These are phyloP conservation scores for Cavia porcellus DNA, from an alignment of 2,113 vertebrate species.

Conservation along the genomic window DNA sequence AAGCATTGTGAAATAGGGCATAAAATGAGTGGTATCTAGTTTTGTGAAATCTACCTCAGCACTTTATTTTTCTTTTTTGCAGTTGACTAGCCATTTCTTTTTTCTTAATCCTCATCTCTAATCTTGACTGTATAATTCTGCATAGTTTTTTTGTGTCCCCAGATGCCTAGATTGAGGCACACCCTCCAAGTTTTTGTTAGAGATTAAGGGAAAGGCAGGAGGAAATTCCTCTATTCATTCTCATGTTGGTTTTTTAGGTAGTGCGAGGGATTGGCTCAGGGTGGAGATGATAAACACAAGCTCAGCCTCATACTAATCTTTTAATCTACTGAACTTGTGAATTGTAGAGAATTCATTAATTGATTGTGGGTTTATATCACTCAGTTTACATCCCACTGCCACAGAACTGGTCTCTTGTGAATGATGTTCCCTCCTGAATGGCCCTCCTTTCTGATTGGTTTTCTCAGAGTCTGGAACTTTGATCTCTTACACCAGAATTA, in stretches of 20 bases:
- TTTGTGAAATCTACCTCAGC: slow-evolving; percentile 60
- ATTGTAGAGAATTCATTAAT: slow-evolving; percentile 2
- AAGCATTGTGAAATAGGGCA: slow-evolving; percentile 81
- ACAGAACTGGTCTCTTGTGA: neutral
- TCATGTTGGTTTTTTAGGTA: neutral
- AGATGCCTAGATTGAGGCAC: slow-evolving; percentile 47
- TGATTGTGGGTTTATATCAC: neutral
- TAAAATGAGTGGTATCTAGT: slow-evolving; percentile 69
- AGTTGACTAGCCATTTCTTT: slow-evolving; percentile 57
- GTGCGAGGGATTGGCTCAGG: neutral
- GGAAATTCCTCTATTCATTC: neutral
- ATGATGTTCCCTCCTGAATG: slow-evolving; percentile 12
- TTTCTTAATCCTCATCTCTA: slow-evolving; percentile 37
- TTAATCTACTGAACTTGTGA: slow-evolving; percentile 54
- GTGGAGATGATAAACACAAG: neutral
- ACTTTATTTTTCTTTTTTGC: slow-evolving; percentile 4
- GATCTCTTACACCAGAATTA: neutral
- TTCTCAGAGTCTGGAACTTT: slow-evolving; percentile 24
- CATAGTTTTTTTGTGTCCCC: neutral
- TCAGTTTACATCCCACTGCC: neutral
- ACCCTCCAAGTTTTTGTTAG: neutral
- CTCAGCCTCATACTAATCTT: neutral
- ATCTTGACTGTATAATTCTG: slow-evolving; percentile 19
- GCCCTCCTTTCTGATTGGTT: neutral
- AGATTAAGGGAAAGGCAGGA: neutral